Conservation (phyloP, 2,888 invertebrate genomes). For the Ophion ventricosus region DNA sequence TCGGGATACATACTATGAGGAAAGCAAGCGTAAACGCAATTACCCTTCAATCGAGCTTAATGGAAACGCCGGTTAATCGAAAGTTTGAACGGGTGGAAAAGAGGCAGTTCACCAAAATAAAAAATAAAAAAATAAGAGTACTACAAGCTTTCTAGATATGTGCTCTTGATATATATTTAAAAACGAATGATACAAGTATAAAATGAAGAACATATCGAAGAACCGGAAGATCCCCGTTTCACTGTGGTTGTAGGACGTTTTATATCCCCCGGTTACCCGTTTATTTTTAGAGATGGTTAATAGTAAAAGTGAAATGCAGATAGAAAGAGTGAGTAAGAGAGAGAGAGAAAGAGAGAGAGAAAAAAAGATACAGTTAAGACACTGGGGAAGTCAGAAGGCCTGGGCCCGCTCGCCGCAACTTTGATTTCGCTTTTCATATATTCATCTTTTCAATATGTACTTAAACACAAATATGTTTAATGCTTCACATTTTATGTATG, state of each 20-base stretch:
- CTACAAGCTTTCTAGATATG: conserved; percentile 57
- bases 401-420: conserved; percentile 77
- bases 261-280: conserved; percentile 71
- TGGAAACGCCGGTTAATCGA: neutral
- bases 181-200: conserved; percentile 57
- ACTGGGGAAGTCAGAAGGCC: conserved; percentile 80
- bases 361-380: conserved; percentile 76
- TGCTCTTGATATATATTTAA: conserved; percentile 59
- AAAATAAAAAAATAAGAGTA: conserved; percentile 45
- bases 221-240: conserved; percentile 5
- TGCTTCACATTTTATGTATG: conserved; percentile 71
- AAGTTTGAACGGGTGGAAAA: conserved; percentile 9
- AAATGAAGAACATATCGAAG: conserved; percentile 51
- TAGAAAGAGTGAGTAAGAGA: conserved; percentile 57
- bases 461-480: conserved; percentile 68
- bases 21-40: conserved; percentile 18
- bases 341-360: conserved; percentile 68
- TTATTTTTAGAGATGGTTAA: conserved; percentile 73
- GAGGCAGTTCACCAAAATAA: conserved; percentile 40
- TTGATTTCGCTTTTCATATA: conserved; percentile 75
- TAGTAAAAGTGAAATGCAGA: conserved; percentile 58
- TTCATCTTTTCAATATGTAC: conserved; percentile 73
- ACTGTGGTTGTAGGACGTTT: conserved; percentile 29
- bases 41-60: conserved; percentile 1
- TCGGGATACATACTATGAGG: conserved; percentile 64